Evolutionary conservation across 35 echinoderm and acorn worm species (phyloP).

Genomic region (Apostichopus parvimensis): DNA sequence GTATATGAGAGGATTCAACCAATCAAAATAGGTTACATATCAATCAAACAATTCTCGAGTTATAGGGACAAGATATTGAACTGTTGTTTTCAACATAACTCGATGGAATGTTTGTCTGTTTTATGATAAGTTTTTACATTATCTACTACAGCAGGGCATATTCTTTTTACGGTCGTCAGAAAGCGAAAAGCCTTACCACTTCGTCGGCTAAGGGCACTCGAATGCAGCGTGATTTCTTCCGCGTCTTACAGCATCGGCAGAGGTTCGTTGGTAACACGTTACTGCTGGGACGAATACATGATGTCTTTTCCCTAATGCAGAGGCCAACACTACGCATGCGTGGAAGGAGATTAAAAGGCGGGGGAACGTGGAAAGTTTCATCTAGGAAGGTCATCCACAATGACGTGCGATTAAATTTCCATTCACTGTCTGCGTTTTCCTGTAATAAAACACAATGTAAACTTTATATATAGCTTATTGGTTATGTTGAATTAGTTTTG

Average conservation of each 20-base stretch:
- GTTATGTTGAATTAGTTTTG: too few relatives aligned
- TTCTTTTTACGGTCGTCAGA: background rate
- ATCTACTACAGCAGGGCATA: background rate
- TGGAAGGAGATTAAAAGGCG: constrained; percentile 62
- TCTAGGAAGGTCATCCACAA: constrained; percentile 69
- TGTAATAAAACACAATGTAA: constrained; percentile 7
- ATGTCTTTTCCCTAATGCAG: background rate
- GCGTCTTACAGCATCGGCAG: background rate
- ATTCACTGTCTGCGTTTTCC: constrained; percentile 71
- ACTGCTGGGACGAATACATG: background rate
- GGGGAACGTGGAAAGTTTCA: constrained; percentile 42
- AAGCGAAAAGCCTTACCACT: constrained; percentile 19
- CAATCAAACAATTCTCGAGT: background rate
- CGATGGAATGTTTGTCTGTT: background rate
- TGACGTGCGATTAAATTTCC: constrained; percentile 67
- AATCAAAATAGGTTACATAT: too few relatives aligned
- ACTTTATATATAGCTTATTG: background rate
- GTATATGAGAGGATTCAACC: too few relatives aligned
- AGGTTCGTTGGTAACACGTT: background rate
- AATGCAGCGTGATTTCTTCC: background rate
- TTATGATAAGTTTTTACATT: too few relatives aligned
- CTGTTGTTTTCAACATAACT: background rate
- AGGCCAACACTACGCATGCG: constrained; percentile 33
- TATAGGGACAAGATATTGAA: background rate
- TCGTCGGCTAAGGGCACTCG: constrained; percentile 47